Conservation (phyloP, 2,888 invertebrate species). For the Ectobius pallidus region DNA sequence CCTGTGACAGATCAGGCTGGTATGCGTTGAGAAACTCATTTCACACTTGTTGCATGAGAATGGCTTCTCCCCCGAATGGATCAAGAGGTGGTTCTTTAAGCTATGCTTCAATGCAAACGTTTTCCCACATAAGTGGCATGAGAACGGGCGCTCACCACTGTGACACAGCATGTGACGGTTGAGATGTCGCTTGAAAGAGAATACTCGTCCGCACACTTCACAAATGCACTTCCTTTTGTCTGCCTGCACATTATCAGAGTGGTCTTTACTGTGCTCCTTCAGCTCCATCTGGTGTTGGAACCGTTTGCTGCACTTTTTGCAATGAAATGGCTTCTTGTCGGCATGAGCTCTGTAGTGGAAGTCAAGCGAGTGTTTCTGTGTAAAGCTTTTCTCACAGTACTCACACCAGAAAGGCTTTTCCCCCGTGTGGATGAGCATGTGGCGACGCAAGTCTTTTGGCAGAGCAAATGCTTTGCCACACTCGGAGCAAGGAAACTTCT, state of each 20-base stretch:
- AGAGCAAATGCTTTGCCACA: constrained; percentile 65
- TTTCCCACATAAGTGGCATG: constrained; percentile 39
- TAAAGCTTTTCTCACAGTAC: constrained; percentile 40
- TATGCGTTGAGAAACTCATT: constrained; percentile 36
- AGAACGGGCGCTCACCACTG: constrained; percentile 41
- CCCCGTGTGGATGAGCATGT: constrained; percentile 56
- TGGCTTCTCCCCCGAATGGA: constrained; percentile 43
- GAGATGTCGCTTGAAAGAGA: background rate
- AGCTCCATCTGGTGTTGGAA: background rate
- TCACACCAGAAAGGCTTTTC: constrained; percentile 45
- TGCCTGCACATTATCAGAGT: too few species aligned
- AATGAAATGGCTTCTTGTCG: background rate
- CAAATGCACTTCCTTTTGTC: background rate
- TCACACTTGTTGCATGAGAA: constrained; percentile 34
- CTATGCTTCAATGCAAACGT: constrained; percentile 39
- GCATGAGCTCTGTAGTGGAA: background rate
- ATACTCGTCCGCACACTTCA: background rate
- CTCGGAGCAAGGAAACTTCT: constrained; percentile 14
- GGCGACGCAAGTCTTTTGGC: constrained; percentile 56
- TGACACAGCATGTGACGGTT: constrained; percentile 15
- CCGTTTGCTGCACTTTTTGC: background rate
- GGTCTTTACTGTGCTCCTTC: background rate
- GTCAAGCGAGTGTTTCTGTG: constrained; percentile 39
- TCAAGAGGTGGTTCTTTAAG: constrained; percentile 38
- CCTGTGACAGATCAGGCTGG: constrained; percentile 48